Evolutionary conservation across 2,888 invertebrate species (phyloP), one percentile per base, ranked within the genome.

Genomic region (Caenorhabditis sp.): DNA sequence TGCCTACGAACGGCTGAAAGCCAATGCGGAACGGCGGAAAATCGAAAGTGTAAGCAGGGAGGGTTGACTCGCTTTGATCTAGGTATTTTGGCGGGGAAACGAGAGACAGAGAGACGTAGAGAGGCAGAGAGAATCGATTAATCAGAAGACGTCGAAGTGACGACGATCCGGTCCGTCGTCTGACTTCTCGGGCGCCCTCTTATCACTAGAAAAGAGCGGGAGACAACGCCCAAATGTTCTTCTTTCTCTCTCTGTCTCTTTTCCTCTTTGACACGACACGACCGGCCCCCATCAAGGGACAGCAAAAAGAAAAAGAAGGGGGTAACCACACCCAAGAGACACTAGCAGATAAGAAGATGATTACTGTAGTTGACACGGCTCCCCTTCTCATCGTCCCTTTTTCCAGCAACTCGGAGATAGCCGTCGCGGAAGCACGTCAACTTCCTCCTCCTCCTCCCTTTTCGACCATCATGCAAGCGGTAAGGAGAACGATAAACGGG

Each of bases 1-100:
- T 11, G 60, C 74, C n/a, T 82, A 82, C 35, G 82, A 82, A 18
- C 40, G 82, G 44, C 20, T 82, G 37, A 82, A 72, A 35, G 77
- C 62, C 5, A 82, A 81, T 20, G 20, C 65, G 50, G 40, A 40
- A 22, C 32, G 77, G 37, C 18, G 77, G 35, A 78, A 78, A 56
- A 11, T 77, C 22, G 68, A 58, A 47, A 56, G 9, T 18, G 78
- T 78, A 22, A 56, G 78, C n/a, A n/a, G n/a, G n/a, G n/a, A n/a
- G n/a, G n/a, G n/a, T 64, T 26, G 8, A 32, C 9, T n/a, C 24
- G 8, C 24, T 51, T 51, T 51, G 22, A 32, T 69, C n/a, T n/a
- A n/a, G n/a, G n/a, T n/a, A 9, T 37, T 22, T 37, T 56, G 26
- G 15, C 28, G 37, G 40, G 58, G 28, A 47, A n/a, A 24, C 3